A percentile compares a stretch with the other conserved stretches of the same genome.
Evolutionary conservation across 1,140 invertebrate genomes (phyloP).

Genomic region (Dendrolimus kikuchii): DNA sequence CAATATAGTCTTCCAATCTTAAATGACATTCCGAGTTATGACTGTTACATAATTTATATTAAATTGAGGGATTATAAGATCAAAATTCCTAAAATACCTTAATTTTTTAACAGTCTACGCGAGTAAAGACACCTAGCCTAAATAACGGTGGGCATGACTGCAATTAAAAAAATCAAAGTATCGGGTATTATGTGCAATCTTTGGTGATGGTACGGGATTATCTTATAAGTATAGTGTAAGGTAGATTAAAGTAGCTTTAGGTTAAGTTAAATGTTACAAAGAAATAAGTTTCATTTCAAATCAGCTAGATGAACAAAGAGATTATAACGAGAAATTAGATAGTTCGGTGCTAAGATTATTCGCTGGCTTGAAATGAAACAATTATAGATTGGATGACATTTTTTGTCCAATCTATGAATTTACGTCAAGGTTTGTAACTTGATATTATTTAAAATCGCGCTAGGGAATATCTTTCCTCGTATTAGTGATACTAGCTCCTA

Average conservation of each 20-base stretch:
- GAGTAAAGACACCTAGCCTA: slow-evolving; percentile 32
- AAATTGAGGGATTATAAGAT: slow-evolving; percentile 27
- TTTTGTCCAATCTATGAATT: slow-evolving; percentile 58
- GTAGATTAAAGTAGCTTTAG: slow-evolving; percentile 35
- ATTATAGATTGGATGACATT: slow-evolving; percentile 60
- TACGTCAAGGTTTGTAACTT: slow-evolving; percentile 31
- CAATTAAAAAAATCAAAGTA: slow-evolving; percentile 73
- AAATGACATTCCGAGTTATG: slow-evolving; percentile 38
- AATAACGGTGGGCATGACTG: slow-evolving; percentile 59
- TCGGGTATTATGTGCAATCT: slow-evolving; percentile 75
- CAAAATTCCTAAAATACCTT: slow-evolving; percentile 55
- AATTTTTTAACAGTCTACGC: slow-evolving; percentile 60
- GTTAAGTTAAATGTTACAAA: slow-evolving; percentile 32
- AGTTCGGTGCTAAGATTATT: slow-evolving; percentile 43
- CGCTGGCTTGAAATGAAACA: slow-evolving; percentile 61
- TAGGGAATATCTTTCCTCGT: slow-evolving; percentile 63
- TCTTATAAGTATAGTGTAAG: slow-evolving; percentile 47
- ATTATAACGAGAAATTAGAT: slow-evolving; percentile 16
- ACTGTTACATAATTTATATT: slow-evolving; percentile 20
- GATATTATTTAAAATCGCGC: slow-evolving; percentile 37
- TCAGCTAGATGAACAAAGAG: slow-evolving; percentile 26
- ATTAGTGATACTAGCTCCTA: slow-evolving; percentile 71
- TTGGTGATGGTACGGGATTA: slow-evolving; percentile 72
- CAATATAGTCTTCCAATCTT: slow-evolving; percentile 55
- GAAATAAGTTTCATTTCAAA: slow-evolving; percentile 60